Evolutionary conservation across 2,888 invertebrate species (phyloP), one percentile per base, ranked within the genome.

Genomic region (Lasioglossum pauxillum): DNA sequence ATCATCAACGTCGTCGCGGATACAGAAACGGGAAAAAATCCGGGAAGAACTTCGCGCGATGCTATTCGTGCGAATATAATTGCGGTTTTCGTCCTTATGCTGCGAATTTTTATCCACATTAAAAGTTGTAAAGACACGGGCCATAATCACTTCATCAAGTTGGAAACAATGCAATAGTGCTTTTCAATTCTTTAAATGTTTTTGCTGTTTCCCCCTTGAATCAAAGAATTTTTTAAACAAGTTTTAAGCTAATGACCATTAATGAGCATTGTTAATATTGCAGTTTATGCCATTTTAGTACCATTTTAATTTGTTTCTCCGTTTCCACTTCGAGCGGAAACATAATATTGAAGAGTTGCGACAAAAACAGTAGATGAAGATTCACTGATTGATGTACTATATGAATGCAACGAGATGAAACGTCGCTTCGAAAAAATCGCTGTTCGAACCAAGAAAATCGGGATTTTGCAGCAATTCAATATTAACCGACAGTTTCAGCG

Each of bases 401-500:
- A 14, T 5, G 16, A 46, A 46, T 46, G 46, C 16, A 49, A 19
- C 5, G 14, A 49, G 49, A 49, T 5, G 19, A 16, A 49, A 49
- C 49, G 19, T 7, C 19, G 49, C 2, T 19, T 19, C 19, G 19
- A 7, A 49, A 49, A 49, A 19, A 19, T 49, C 19, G 19, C 19
- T 19, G 49, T 19, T 5, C 2, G 7, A 49, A 49, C 19, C 49
- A 7, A 49, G 49, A 19, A 19, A 19, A 49, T 2, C 19, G 19
- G 2, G 23, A 23, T n/a, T 10, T 53, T n/a, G 10, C 53, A n/a
- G 53, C 8, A 53, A 53, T 3, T 4, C n/a, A 5, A n/a, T 10
- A 23, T 31, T 84, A 76, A 88, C 81, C 84, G 85, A 87, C 84
- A 85, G 85, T 89, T 88, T 85, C 85, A 80, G 38, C 72, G 76